These are phyloP conservation scores for Thinocorus orbignyianus DNA, from an alignment of 2,113 vertebrate species.

Conservation along the genomic window DNA sequence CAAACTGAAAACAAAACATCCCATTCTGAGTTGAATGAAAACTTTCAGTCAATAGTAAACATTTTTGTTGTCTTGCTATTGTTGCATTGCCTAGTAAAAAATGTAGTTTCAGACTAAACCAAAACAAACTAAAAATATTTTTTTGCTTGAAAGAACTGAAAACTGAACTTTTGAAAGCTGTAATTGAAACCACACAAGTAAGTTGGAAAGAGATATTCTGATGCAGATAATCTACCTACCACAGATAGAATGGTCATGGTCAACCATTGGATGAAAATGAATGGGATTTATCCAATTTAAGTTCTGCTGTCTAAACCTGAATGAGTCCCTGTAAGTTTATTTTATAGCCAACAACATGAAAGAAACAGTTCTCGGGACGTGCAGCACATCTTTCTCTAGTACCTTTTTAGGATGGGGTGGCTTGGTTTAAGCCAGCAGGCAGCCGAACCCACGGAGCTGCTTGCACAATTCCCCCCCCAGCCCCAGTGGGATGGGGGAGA, in stretches of 20 bases:
- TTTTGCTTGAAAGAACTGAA: conserved; percentile 29
- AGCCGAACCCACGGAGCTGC: not conserved
- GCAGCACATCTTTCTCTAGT: not conserved
- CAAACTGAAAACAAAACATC: not conserved
- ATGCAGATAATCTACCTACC: not conserved
- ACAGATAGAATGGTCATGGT: not conserved
- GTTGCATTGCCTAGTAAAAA: conserved; percentile 17
- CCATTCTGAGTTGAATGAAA: conserved; percentile 36
- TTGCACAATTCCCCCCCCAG: not conserved
- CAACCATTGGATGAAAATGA: not conserved
- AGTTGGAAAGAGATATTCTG: not conserved
- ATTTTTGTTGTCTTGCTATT: conserved; percentile 39
- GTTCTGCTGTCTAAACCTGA: not conserved
- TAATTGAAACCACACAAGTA: conserved; percentile 31
- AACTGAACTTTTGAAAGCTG: conserved; percentile 18
- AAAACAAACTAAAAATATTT: conserved; percentile 31
- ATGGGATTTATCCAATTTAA: not conserved
- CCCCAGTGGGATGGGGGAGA: not conserved
- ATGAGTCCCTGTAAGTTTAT: not conserved
- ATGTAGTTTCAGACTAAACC: conserved; percentile 11
- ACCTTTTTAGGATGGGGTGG: not conserved
- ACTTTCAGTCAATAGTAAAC: conserved; percentile 39
- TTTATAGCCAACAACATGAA: not conserved
- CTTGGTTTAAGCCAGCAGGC: not conserved
- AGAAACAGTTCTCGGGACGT: rapidly evolving